Conservation (phyloP, 2,888 invertebrate species). For the Gisinianus flammeolus region DNA sequence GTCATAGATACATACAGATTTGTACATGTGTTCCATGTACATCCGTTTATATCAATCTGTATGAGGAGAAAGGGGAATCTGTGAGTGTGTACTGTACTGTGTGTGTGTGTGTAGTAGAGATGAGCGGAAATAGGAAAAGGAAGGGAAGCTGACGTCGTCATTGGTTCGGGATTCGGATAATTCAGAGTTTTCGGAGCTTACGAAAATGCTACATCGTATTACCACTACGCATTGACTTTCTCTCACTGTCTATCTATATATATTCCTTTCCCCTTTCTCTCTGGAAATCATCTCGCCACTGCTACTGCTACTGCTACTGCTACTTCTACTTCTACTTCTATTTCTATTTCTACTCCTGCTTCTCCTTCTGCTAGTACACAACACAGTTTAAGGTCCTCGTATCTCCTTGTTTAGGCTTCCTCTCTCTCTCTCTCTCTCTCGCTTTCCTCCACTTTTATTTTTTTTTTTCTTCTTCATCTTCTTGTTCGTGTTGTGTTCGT, state of each 20-base stretch:
- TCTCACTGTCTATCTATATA: background rate
- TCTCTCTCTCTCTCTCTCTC: background rate
- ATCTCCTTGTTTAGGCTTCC: background rate
- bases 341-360: background rate
- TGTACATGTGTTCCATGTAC: background rate
- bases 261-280: background rate
- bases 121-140: conserved; percentile 16
- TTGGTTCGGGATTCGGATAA: conserved; percentile 26
- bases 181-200: conserved; percentile 24
- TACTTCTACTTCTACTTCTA: background rate
- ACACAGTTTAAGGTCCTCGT: background rate
- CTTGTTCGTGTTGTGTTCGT: too few relatives aligned
- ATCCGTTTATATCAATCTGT: too few relatives aligned
- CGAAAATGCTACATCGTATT: conserved; percentile 7
- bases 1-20: background rate
- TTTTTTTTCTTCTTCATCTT: background rate
- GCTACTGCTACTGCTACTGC: background rate
- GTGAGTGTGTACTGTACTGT: background rate
- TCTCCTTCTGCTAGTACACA: background rate
- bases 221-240: background rate
- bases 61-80: background rate
- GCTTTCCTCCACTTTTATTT: background rate
- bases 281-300: background rate
- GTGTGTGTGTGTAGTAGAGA: background rate
- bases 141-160: conserved; percentile 21